Conservation (phyloP, 2,113 vertebrate genomes). For the Geococcyx californianus region DNA sequence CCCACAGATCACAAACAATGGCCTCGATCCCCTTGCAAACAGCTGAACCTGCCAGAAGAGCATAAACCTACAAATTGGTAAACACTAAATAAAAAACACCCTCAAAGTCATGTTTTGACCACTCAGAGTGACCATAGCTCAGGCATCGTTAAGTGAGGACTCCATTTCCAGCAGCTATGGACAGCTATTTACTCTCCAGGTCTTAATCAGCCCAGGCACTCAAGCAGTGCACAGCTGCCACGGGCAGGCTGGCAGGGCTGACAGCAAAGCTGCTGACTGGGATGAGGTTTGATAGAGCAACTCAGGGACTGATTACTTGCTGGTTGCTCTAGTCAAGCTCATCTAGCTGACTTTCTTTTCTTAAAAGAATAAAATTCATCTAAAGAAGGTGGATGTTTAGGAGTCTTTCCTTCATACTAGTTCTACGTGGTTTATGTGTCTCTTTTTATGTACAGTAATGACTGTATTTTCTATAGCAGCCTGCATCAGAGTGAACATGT, state of each 20-base stretch:
- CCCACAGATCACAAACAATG: background rate
- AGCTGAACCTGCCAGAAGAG: background rate
- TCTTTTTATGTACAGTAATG: background rate
- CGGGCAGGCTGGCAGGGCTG: background rate
- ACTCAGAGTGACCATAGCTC: background rate
- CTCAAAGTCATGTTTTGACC: background rate
- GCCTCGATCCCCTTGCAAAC: background rate
- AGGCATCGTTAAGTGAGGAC: background rate
- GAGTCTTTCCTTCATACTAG: background rate
- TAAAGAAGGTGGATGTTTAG: background rate
- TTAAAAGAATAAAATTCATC: background rate
- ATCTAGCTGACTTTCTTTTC: rapidly evolving
- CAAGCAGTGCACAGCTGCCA: rapidly evolving
- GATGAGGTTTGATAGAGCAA: background rate
- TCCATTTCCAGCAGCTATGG: background rate
- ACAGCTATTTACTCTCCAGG: background rate
- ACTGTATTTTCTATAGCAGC: background rate
- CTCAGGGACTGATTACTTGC: background rate
- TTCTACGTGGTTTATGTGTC: background rate
- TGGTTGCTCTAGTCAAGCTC: background rate
- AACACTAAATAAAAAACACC: background rate
- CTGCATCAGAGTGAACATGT: background rate
- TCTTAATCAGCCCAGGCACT: background rate
- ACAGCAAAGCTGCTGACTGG: background rate
- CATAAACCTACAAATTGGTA: background rate